Evolutionary conservation across 2,797 vertebrate species (phyloP).

Genomic region (Muraenolepis orangiensis): DNA sequence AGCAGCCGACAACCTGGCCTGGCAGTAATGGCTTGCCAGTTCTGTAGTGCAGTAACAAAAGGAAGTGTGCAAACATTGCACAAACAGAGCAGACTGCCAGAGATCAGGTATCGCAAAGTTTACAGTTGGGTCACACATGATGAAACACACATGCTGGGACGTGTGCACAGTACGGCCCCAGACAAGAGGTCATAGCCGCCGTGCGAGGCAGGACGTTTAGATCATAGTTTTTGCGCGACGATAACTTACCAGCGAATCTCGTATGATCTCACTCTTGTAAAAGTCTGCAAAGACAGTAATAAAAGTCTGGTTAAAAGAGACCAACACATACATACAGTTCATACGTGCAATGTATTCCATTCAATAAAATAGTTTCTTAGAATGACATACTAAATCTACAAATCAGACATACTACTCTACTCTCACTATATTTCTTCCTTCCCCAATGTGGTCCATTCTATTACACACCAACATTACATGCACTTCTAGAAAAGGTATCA

Average conservation of each 20-base stretch:
- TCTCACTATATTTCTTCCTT: neutral
- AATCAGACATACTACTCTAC: no score
- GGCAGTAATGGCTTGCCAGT: conserved; percentile 31
- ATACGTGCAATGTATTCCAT: neutral
- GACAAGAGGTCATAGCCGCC: neutral
- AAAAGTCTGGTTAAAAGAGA: conserved; percentile 27
- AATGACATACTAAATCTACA: no score
- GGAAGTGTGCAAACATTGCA: neutral
- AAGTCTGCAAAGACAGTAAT: conserved; percentile 78
- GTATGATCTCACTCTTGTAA: conserved; percentile 96
- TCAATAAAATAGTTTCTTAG: neutral
- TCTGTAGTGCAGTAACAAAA: neutral
- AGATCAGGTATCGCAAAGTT: neutral
- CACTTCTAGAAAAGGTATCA: neutral
- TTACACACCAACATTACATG: neutral
- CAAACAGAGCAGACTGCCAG: neutral
- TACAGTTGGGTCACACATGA: conserved; percentile 3
- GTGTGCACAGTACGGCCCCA: neutral
- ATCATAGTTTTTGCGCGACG: neutral
- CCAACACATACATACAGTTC: neutral
- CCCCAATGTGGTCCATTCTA: neutral
- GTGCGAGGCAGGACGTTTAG: neutral
- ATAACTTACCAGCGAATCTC: conserved; percentile 95
- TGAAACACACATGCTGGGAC: conserved; percentile 7
- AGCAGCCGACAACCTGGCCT: conserved; percentile 41